Base-by-base conservation (phyloP, 2,888 invertebrate species). In the Malthinus seriepunctatus region DNA sequence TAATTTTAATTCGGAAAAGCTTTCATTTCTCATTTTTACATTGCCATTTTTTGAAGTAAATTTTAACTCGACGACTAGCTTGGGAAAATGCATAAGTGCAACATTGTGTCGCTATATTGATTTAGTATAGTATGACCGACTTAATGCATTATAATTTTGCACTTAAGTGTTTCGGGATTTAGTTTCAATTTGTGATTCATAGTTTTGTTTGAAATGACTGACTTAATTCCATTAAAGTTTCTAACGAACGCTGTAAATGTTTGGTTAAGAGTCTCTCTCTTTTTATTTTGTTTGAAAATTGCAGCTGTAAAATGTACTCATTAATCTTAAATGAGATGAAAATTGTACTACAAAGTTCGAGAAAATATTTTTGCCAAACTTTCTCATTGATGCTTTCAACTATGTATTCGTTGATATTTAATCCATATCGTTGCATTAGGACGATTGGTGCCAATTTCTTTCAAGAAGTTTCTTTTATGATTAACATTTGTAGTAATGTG, bases 121-220 rank as follows among this genome's bases (percentile, higher is more conserved):
- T 63, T 65, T 57, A 64, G 66, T 64, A 62, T 67, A 46, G 60
- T 62, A 63, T 69, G 64, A 65, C 69, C 60, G 63, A 67, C 60
- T 69, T 68, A 67, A 66, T 69, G 69, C 69, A 67, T 68, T 68
- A 68, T 65, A 66, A 68, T 66, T 69, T 67, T 55, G 56, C 62
- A 62, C 60, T 23, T 62, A 65, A 67, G 67, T 65, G 66, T 65
- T 63, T 59, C 63, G 62, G 65, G 63, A 23, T 69, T 62, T 63
- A 63, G 67, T 66, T 69, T 67, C 67, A 61, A 58, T 60, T 63
- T 59, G 63, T 66, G 66, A 65, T 63, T 68, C 65, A 66, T 60
- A 48, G 52, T 42, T 54, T 39, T 39, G 35, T 33, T 33, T 44
- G 32, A 48, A 38, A 50, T 47, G 47, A 38, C 54, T 57, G 50